Percentiles rank a stretch among this genome's conserved stretches.
phyloP scores from a whole-genome alignment of 2,888 invertebrate species.

The Coremacera marginata region DNA sequence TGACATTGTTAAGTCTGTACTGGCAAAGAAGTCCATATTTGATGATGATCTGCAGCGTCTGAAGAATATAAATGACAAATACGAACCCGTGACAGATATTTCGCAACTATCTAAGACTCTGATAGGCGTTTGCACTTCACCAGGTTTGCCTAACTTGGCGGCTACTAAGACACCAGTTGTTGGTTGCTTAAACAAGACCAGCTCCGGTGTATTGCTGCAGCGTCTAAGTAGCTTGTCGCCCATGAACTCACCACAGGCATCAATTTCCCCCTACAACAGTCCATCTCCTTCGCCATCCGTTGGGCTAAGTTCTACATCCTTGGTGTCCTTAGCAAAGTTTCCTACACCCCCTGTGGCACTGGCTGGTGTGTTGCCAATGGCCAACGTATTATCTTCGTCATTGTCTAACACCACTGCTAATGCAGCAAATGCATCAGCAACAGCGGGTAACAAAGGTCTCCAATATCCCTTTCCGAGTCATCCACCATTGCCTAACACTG shows the following conservation, averaged over 20 bases:
- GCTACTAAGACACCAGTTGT: slow-evolving; percentile 62
- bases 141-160: slow-evolving; percentile 66
- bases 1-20: slow-evolving; percentile 91
- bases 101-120: slow-evolving; percentile 50
- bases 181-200: slow-evolving; percentile 48
- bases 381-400: slow-evolving; percentile 15
- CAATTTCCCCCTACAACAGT: slow-evolving; percentile 68
- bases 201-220: slow-evolving; percentile 58
- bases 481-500: slow-evolving; percentile 73
- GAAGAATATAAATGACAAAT: slow-evolving; percentile 83
- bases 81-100: slow-evolving; percentile 73
- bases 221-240: slow-evolving; percentile 67
- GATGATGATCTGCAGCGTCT: slow-evolving; percentile 95
- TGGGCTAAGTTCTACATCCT: slow-evolving; percentile 38
- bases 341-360: neutral
- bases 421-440: slow-evolving; percentile 39
- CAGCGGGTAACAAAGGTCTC: slow-evolving; percentile 68
- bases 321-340: slow-evolving; percentile 10
- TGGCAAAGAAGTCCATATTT: slow-evolving; percentile 93
- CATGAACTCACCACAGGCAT: slow-evolving; percentile 69
- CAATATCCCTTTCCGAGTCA: slow-evolving; percentile 86
- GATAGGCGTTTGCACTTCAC: slow-evolving; percentile 56
- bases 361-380: neutral
- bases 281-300: slow-evolving; percentile 68
- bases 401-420: slow-evolving; percentile 47